These are phyloP conservation scores for Pelodiscus sinensis DNA, from an alignment of 2,113 vertebrate species.

Conservation along the genomic window DNA sequence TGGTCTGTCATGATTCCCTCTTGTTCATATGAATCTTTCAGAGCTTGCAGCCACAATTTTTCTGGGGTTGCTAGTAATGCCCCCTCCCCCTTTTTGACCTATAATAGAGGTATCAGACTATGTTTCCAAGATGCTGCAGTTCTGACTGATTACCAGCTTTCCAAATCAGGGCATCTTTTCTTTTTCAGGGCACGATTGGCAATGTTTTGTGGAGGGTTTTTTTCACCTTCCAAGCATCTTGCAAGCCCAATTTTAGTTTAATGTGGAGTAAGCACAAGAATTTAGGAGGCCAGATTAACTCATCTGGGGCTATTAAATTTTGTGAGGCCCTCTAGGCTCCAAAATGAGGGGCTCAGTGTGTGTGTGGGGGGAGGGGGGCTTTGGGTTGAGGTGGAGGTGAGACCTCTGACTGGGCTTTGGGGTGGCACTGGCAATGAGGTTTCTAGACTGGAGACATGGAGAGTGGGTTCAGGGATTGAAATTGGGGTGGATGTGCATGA, in stretches of 20 bases:
- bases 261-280: constrained; percentile 2
- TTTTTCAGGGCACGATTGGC: not conserved
- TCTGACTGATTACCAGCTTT: not conserved
- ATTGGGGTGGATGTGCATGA: no score
- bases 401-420: no score
- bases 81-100: not conserved
- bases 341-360: no score
- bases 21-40: not conserved
- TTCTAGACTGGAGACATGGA: no score
- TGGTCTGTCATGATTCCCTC: not conserved
- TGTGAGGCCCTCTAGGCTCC: no score
- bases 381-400: no score
- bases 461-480: no score
- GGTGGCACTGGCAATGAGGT: no score
- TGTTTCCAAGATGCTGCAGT: not conserved
- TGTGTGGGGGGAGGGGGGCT: no score
- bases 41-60: not conserved
- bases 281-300: not conserved
- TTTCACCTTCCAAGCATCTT: not conserved
- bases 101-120: not conserved
- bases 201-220: not conserved
- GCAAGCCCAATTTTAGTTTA: not conserved
- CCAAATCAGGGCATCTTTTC: not conserved
- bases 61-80: not conserved
- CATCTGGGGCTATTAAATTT: no score